Conservation (phyloP, 2,797 vertebrate species). For the Enteromius argenteus region DNA sequence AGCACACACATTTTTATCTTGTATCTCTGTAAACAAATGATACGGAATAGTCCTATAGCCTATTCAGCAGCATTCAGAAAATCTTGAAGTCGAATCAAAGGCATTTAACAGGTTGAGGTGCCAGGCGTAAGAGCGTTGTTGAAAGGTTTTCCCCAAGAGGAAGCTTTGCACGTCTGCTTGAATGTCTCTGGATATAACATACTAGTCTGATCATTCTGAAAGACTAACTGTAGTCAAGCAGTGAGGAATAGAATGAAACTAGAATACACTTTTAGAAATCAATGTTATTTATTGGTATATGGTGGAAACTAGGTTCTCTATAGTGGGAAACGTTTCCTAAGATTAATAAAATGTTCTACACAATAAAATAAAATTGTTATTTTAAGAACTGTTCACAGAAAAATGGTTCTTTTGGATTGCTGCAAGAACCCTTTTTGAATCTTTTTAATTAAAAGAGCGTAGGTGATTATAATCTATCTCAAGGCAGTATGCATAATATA, state of each 20-base stretch:
- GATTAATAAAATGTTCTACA: neutral
- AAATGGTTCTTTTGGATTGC: neutral
- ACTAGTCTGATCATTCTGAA: neutral
- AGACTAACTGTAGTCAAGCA: neutral
- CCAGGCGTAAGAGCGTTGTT: slow-evolving; percentile 14
- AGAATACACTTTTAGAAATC: neutral
- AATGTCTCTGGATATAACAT: neutral
- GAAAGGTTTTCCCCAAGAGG: slow-evolving; percentile 32
- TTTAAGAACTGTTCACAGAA: neutral
- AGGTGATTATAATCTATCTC: neutral
- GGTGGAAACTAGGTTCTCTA: neutral
- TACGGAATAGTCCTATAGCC: neutral
- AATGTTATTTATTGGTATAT: neutral
- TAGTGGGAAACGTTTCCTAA: neutral
- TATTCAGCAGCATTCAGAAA: slow-evolving; percentile 25
- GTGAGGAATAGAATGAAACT: neutral
- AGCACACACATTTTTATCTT: neutral
- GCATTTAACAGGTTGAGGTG: slow-evolving; percentile 44
- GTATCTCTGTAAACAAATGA: neutral
- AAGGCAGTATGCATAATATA: neutral
- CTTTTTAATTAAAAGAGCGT: neutral
- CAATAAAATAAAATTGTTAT: neutral
- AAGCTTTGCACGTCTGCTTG: slow-evolving; percentile 25
- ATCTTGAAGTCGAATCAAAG: slow-evolving; percentile 31
- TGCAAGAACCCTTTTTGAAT: neutral